These are phyloP conservation scores for crab-eating macaque (Macaca fascicularis) DNA, from an alignment of 2,113 vertebrate species.

Conservation along the genomic window T2T-MFA8v1.1 NC_088375.1:15493001-15493500, in stretches of 20 bases:
- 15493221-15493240: not conserved
- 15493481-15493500: too few species aligned
- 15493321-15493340: not conserved
- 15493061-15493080: not conserved
- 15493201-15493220: not conserved
- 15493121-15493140: not conserved
- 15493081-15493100: not conserved
- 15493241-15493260: not conserved
- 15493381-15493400: not conserved
- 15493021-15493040: not conserved
- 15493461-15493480: too few species aligned
- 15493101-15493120: not conserved
- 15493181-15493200: not conserved
- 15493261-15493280: not conserved
- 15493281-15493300: not conserved
- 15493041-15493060: not conserved
- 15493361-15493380: not conserved
- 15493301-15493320: not conserved
- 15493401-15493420: not conserved
- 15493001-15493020: not conserved
- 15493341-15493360: not conserved
- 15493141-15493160: not conserved
- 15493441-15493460: not conserved
- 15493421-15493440: not conserved
- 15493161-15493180: not conserved